Evolutionary conservation across 2,888 invertebrate genomes (phyloP).

Genomic region (Pedicia rivosa): DNA sequence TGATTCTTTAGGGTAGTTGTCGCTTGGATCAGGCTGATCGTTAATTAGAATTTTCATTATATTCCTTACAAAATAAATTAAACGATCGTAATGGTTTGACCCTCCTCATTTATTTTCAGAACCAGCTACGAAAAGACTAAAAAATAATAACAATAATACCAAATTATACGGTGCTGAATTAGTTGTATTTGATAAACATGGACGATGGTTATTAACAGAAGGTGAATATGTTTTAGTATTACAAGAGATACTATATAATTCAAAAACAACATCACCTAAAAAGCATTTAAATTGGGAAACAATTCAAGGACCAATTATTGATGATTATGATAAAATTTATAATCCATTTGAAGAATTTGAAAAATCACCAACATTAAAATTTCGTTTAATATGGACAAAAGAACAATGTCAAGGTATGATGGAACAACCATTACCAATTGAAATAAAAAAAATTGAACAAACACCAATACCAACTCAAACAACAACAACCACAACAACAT

Average conservation of each 20-base stretch:
- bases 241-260: slow-evolving; percentile 43
- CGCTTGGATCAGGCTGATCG: slow-evolving; percentile 30
- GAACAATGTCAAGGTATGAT: slow-evolving; percentile 50
- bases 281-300: slow-evolving; percentile 54
- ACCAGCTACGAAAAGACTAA: slow-evolving; percentile 53
- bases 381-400: slow-evolving; percentile 70
- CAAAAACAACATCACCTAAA: slow-evolving; percentile 38
- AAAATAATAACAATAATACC: slow-evolving; percentile 43
- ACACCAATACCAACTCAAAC: not conserved
- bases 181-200: slow-evolving; percentile 79
- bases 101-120: too few relatives aligned
- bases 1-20: too few relatives aligned
- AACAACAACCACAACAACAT: not conserved
- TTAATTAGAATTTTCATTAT: too few relatives aligned
- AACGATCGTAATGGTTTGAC: slow-evolving; percentile 20
- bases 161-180: slow-evolving; percentile 48
- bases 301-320: slow-evolving; percentile 36
- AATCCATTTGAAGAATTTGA: slow-evolving; percentile 60
- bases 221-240: slow-evolving; percentile 83
- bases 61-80: slow-evolving; percentile 1
- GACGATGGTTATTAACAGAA: slow-evolving; percentile 68
- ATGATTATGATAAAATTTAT: slow-evolving; percentile 14
- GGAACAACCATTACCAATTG: slow-evolving; percentile 41
- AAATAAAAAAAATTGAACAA: slow-evolving; percentile 12
- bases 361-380: slow-evolving; percentile 67